Evolutionary conservation across 2,888 invertebrate species (phyloP), one percentile per base, ranked within the genome.

Genomic region (Eurytoma adleriae): DNA sequence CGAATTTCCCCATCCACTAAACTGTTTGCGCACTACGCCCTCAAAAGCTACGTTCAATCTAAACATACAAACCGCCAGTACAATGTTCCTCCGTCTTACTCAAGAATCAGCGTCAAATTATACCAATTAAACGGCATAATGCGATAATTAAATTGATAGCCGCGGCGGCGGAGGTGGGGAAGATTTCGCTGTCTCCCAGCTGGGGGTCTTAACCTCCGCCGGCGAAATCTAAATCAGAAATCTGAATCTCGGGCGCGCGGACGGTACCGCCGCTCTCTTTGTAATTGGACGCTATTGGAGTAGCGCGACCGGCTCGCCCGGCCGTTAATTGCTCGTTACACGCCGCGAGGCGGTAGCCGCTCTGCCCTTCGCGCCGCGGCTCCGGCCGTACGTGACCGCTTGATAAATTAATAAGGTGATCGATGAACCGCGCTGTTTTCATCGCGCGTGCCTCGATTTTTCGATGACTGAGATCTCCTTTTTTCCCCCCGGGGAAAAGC

Each of bases 251-350:
- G 24, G 14, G 13, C 14, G n/a, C 24, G 54, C 3, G 20, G 18
- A 50, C 50, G 50, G 3, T 50, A 52, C 24, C 50, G 20, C 24
- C 1, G 24, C 7, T 57, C 4, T 40, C 30, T 40, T 24, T 20
- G 52, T 68, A 76, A 76, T 76, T 76, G 75, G 68, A 52, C 20
- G 52, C 24, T 24, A 24, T 24, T 24, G 24, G 24, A 24, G 24
- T 24, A 24, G 24, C 24, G 69, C 18, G 30, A 16, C 13, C 52
- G 50, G 59, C 20, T 68, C 40, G n/a, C 69, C 40, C 40, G 40
- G 7, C 1, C 40, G 4, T 79, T 79, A 74, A 74, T 79, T 79
- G 69, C 69, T 74, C 57, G 72, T 79, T 69, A 74, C 56, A 3
- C 40, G 40, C 40, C 7, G 4, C 10, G 52, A 12, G 14, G 4